Evolutionary conservation across 2,113 vertebrate species (phyloP).

Genomic region (Daubentonia madagascariensis): DNA sequence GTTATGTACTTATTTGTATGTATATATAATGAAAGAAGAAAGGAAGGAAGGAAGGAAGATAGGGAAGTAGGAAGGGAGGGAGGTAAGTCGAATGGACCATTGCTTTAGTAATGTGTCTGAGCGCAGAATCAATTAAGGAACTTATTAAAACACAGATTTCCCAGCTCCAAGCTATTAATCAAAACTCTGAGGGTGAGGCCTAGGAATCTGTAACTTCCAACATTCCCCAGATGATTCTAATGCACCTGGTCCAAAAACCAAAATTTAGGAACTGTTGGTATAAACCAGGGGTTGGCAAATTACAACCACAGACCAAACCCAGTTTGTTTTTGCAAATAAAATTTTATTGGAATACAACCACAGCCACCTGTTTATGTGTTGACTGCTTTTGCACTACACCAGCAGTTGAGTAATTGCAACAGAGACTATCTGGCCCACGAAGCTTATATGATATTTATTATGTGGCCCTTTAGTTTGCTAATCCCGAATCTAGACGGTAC

Average conservation of each 20-base stretch:
- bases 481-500: too few species aligned
- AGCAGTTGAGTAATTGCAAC: neutral
- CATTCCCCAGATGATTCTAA: neutral
- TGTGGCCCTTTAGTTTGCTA: neutral
- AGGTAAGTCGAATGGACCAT: neutral
- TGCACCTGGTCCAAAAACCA: neutral
- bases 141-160: neutral
- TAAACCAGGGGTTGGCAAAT: neutral
- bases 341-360: neutral
- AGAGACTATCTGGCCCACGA: neutral
- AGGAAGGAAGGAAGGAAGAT: too few species aligned
- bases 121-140: neutral
- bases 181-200: neutral
- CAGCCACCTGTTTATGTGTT: neutral
- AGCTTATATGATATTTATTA: neutral
- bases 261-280: neutral
- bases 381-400: neutral
- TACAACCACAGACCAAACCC: neutral
- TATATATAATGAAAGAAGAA: neutral
- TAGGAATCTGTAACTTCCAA: neutral
- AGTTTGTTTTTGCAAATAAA: neutral
- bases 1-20: neutral
- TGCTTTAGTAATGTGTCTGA: neutral
- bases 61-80: neutral
- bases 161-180: neutral